Base-by-base conservation (phyloP, 2,888 invertebrate genomes). In the Oscheius onirici region DNA sequence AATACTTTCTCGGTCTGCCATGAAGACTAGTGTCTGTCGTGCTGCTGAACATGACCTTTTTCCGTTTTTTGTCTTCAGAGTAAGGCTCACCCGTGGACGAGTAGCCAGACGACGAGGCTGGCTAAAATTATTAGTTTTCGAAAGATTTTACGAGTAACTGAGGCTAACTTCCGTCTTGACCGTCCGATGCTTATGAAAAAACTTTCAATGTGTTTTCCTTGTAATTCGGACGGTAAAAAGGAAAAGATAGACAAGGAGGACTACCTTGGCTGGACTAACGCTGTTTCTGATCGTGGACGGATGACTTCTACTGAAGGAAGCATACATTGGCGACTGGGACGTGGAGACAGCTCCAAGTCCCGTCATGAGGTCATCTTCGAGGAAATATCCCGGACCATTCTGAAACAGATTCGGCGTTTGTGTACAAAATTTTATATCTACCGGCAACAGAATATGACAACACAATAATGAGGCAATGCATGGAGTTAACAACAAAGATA, bases 1-100 rank as follows among this genome's bases (percentile, higher is more conserved):
- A n/a, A n/a, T 34, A 85, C 84, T 85, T 86, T 71, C 85, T 74
- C 51, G 81, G 84, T 17, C 86, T 65, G 60, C 86, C 86, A 65
- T 86, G 84, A 54, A 84, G 71, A 70, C 84, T 84, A 54, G 83
- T 84, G 22, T 79, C 80, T n/a, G 60, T 69, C 52, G 75, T 74
- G 44, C 78, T 76, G 49, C 82, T 76, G 67, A 81, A 82, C 34
- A 79, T 73, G 61, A 79, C 69, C 28, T 72, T 78, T 46, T 71
- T 67, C 63, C 69, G 72, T 51, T 76, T 74, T 55, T 71, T 71
- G 24, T 67, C 68, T n/a, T 46, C 46, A 11, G 54, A 6, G 34
- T 34, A 28, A 17, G 22, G 6, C n/a, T 69, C 72, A 41, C 10
- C 22, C 5, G 34, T 20, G 13, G 54, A 49, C 20, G 66, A 34